Conservation (phyloP, 2,797 vertebrate genomes). For the Peromyscus melanophrys region DNA sequence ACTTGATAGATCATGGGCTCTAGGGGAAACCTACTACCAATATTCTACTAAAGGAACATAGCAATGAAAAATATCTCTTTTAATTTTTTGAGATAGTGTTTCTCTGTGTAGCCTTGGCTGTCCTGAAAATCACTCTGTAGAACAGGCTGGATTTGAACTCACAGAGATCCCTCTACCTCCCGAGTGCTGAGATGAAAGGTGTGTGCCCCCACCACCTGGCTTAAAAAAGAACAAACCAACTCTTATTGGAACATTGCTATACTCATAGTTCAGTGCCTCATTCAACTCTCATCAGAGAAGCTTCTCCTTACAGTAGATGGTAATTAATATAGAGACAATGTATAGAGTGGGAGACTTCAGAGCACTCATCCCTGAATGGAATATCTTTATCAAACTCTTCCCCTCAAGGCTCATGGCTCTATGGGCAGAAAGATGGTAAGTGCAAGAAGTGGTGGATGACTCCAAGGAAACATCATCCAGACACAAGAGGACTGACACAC, state of each 20-base stretch:
- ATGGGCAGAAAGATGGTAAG: too few species aligned
- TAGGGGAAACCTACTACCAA: neutral
- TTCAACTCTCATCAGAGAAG: neutral
- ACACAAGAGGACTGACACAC: neutral
- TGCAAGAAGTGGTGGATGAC: neutral
- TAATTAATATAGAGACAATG: neutral
- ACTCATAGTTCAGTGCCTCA: neutral
- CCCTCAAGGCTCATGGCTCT: neutral
- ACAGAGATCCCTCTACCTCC: too few species aligned
- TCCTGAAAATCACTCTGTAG: too few species aligned
- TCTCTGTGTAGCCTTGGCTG: too few species aligned
- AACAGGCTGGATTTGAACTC: too few species aligned
- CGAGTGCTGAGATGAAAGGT: too few species aligned
- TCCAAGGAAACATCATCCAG: neutral
- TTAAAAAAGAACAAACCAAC: too few species aligned
- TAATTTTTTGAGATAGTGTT: too few species aligned
- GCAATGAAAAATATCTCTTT: neutral
- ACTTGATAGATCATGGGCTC: neutral
- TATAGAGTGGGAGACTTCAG: neutral
- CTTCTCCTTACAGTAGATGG: neutral
- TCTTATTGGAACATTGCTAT: neutral
- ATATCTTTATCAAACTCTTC: neutral
- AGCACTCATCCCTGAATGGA: neutral
- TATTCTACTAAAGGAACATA: neutral
- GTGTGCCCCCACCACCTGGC: too few species aligned